Percentiles rank a stretch among this genome's conserved stretches.
Conservation (phyloP, 2,888 invertebrate species). For the Spialia ferax region DNA sequence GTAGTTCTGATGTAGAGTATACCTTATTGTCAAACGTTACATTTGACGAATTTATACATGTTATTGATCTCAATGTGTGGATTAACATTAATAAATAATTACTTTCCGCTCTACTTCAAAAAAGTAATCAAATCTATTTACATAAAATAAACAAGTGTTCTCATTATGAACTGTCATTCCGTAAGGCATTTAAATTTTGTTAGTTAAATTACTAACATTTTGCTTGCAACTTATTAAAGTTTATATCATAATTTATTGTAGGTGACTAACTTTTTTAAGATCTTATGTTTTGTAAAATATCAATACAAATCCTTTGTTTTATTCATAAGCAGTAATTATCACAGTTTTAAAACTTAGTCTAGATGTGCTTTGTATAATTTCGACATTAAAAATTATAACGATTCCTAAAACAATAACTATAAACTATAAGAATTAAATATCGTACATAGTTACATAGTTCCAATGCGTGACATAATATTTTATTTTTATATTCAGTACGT, state of each 20-base stretch:
- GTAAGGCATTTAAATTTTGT: constrained; percentile 43
- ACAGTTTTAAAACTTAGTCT: not conserved
- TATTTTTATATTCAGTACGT: constrained; percentile 26
- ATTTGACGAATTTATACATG: constrained; percentile 8
- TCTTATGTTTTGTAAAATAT: not conserved
- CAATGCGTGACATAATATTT: constrained; percentile 10
- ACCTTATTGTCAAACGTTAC: not conserved
- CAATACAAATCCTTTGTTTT: not conserved
- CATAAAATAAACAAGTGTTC: constrained; percentile 14
- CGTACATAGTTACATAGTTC: not conserved
- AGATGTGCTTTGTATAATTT: not conserved
- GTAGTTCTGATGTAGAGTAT: not conserved
- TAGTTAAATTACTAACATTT: constrained; percentile 13
- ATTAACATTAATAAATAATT: constrained; percentile 9
- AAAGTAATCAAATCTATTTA: not conserved
- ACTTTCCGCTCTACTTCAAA: constrained; percentile 11
- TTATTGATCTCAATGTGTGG: constrained; percentile 34
- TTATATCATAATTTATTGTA: not conserved
- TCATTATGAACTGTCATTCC: constrained; percentile 42
- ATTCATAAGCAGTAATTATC: not conserved
- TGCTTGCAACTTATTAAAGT: not conserved
- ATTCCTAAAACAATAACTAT: not conserved
- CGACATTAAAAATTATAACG: not conserved
- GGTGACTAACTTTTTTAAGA: not conserved
- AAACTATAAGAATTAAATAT: not conserved